Evolutionary conservation across 2,888 invertebrate species (phyloP).

Genomic region (Platycheirus albimanus): DNA sequence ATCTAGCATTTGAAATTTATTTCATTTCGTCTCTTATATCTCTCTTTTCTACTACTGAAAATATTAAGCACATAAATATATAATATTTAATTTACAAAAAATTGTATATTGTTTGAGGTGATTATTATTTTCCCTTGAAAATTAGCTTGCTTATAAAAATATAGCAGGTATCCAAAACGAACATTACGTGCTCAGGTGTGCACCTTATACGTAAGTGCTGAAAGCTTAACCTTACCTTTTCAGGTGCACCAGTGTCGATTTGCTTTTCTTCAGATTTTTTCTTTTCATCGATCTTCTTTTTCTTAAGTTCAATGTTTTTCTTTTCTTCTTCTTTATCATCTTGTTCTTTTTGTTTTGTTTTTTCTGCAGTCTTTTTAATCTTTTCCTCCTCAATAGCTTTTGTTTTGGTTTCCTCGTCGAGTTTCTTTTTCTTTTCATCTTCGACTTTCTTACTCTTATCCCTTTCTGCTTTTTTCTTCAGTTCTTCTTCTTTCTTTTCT

Average conservation of each 20-base stretch:
- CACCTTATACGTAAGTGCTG: no score
- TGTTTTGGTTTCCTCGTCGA: constrained; percentile 79
- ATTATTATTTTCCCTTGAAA: no score
- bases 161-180: no score
- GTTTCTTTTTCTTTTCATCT: constrained; percentile 75
- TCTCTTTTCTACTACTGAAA: no score
- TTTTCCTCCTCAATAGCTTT: constrained; percentile 77
- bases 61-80: no score
- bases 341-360: constrained; percentile 83
- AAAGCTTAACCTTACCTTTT: constrained; percentile 77
- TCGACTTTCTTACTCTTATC: constrained; percentile 46
- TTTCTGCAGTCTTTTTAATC: constrained; percentile 82
- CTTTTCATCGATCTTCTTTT: constrained; percentile 25
- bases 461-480: constrained; percentile 49
- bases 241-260: constrained; percentile 65
- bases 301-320: constrained; percentile 77
- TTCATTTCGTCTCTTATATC: no score
- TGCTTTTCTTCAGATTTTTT: constrained; percentile 50
- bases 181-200: no score
- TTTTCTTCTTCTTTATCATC: constrained; percentile 78
- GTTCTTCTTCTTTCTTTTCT: constrained; percentile 83
- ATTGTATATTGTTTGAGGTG: no score
- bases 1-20: no score
- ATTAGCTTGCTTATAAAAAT: no score
- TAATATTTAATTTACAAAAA: no score